Conservation (phyloP, 2,888 invertebrate species). For the Eubasilissa splendida region DNA sequence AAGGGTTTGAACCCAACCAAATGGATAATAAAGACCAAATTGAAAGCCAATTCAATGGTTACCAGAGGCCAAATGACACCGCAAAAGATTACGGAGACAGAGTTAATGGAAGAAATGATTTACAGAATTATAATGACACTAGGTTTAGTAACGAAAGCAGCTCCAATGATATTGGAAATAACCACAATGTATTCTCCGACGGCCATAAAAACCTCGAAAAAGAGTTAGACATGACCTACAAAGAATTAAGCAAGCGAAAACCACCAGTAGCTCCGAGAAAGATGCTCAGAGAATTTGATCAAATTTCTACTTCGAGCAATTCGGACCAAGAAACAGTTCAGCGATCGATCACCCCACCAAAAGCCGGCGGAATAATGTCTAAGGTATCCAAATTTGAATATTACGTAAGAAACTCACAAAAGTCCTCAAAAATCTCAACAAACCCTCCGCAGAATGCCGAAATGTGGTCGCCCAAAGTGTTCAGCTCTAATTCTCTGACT, state of each 20-base stretch:
- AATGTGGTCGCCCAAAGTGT: conserved; percentile 83
- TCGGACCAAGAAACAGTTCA: conserved; percentile 65
- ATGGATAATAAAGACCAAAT: conserved; percentile 30
- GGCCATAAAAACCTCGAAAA: conserved; percentile 66
- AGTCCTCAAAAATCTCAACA: conserved; percentile 63
- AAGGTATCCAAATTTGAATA: conserved; percentile 88
- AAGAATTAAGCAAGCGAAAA: conserved; percentile 74
- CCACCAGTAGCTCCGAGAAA: conserved; percentile 79
- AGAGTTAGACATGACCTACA: conserved; percentile 69
- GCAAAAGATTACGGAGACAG: neutral
- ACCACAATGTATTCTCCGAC: conserved; percentile 67
- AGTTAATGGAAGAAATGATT: conserved; percentile 13
- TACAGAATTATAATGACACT: neutral
- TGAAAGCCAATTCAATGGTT: conserved; percentile 15
- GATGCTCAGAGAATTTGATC: conserved; percentile 71
- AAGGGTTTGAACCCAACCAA: conserved; percentile 57
- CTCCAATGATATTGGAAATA: conserved; percentile 59
- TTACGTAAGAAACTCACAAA: conserved; percentile 78
- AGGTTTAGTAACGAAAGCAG: conserved; percentile 19
- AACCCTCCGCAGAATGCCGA: conserved; percentile 64
- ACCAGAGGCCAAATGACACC: conserved; percentile 40
- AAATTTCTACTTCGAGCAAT: conserved; percentile 66
- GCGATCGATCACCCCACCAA: conserved; percentile 60
- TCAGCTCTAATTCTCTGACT: conserved; percentile 83
- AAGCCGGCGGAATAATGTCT: conserved; percentile 75